Evolutionary conservation across 1,140 invertebrate genomes (phyloP), one percentile per base, ranked within the genome.

Genomic region (Drosophila sp.): DNA sequence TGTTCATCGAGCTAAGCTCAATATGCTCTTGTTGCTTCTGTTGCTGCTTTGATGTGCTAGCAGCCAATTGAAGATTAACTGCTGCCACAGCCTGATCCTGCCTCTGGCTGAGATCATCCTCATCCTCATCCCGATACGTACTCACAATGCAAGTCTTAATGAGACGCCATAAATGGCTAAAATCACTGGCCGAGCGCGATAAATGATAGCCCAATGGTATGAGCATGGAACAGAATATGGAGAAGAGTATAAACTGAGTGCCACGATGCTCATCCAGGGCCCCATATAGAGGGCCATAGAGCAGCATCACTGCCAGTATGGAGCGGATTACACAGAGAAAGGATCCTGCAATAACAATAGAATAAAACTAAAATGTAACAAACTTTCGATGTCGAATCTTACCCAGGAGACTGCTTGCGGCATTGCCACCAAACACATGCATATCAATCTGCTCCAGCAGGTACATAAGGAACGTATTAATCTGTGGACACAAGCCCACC

Each of bases 351-450:
- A 65, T 38, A 40, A 40, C 38, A 7, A 57, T 38, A 25, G 35
- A 5, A 60, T 4, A 17, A n/a, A 54, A 17, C 17, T 17, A 17
- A 17, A 17, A 17, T 17, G 17, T 17, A 17, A 17, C 17, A 17
- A 17, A 17, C 17, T 17, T 17, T 17, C 17, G 17, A 17, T 17
- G 17, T 17, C 17, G 17, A 17, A 17, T 17, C 90, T 90, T 41
- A 91, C 90, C 90, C 4, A 95, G 93, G 0, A 99, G 93, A 93
- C 97, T 97, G 25, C 97, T 97, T 4, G 97, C 97, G 0, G 98
- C 98, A 91, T 98, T 99, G 3, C 98, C 99, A 27, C 99, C 99
- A 93, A 99, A 99, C 1, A 99, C 89, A 93, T 99, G 98, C 93
- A 99, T 99, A 84, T 99, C 99, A 11, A 99, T 93, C 93, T 99